Conservation (phyloP, 2,797 vertebrate genomes). For the Cossypha heuglini region DNA sequence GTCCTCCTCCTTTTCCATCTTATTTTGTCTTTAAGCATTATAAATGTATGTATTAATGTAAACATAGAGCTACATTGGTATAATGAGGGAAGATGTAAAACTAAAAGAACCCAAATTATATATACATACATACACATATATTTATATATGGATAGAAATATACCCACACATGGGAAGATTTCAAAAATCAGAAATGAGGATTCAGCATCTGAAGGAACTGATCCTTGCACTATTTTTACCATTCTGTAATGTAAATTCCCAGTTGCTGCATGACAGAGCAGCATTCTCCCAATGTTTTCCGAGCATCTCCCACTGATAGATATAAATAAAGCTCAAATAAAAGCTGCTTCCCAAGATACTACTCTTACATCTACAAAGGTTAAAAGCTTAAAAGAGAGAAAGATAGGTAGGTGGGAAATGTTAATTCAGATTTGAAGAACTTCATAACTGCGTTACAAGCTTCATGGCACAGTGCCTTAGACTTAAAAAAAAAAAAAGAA, state of each 20-base stretch:
- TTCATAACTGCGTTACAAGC: conserved; percentile 25
- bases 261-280: conserved; percentile 53
- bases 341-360: conserved; percentile 49
- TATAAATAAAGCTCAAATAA: conserved; percentile 60
- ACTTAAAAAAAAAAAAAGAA: background rate
- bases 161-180: background rate
- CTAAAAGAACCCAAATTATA: background rate
- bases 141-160: background rate
- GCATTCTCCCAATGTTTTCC: conserved; percentile 39
- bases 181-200: conserved; percentile 28
- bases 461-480: background rate
- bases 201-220: conserved; percentile 47
- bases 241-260: conserved; percentile 46
- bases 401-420: conserved; percentile 41
- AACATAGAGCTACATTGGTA: background rate
- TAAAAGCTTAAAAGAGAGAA: conserved; percentile 51
- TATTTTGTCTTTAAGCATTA: conserved; percentile 15
- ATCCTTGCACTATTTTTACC: conserved; percentile 45
- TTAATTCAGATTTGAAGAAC: conserved; percentile 46
- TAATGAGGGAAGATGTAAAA: background rate
- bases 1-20: conserved; percentile 7
- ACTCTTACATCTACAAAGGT: conserved; percentile 44
- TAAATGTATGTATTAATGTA: background rate
- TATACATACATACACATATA: background rate
- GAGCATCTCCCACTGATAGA: conserved; percentile 53